Evolutionary conservation across 2,888 invertebrate genomes (phyloP), one percentile per base, ranked within the genome.

Genomic region (Dendrolimus pini): DNA sequence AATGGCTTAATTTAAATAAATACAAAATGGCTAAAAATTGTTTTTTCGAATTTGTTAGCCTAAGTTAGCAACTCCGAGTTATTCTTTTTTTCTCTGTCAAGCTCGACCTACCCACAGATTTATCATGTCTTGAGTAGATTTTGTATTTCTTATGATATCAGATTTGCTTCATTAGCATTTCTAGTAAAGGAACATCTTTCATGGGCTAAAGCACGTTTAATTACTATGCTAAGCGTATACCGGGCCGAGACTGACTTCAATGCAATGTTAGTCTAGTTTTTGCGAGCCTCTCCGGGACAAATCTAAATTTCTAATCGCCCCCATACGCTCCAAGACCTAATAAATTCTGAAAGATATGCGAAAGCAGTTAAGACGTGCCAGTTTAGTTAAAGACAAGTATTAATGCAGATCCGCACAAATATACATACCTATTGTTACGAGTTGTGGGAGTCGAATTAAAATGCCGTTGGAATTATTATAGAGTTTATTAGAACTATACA

Each of bases 221-320:
- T 80, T 77, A 77, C 66, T 75, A 80, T 80, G 79, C 78, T 77
- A 79, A 80, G 65, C 75, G 69, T 52, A 59, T 60, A 58, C 58
- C 63, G 67, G 56, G 60, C 61, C 60, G 63, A 59, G 55, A 59
- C 61, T 62, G 59, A 62, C 56, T 58, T 56, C 54, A 58, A 60
- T 60, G 58, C 59, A 61, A 52, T 54, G 56, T 61, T 67, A 70
- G 61, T 63, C 62, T 66, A 75, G 78, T 80, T 80, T 80, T 80
- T 80, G 79, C 64, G 54, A 57, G 56, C 56, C 64, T 64, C 58
- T 30, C 30, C 52, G 56, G 56, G 58, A 56, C 64, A 62, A 66
- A 80, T 80, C 76, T 79, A 72, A 74, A 78, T 78, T 77, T 75
- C 78, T 78, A 77, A 78, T 75, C 69, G 59, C 60, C 56, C 54